Evolutionary conservation across 2,797 vertebrate species (phyloP).

Genomic region (Coilia nasus): DNA sequence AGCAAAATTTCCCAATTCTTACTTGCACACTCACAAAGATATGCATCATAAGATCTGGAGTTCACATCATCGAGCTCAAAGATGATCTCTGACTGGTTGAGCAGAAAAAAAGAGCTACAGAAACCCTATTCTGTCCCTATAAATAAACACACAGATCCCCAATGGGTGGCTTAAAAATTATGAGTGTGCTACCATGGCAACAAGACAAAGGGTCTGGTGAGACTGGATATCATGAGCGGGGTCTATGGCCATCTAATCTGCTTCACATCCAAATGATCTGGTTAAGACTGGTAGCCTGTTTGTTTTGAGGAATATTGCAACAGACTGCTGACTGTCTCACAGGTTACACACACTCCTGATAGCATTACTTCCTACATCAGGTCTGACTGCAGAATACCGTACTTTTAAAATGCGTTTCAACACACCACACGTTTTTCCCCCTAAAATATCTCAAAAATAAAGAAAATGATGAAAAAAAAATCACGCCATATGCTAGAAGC

Average conservation of each 20-base stretch:
- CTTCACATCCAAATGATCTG: background rate
- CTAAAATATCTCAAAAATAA: too few relatives aligned
- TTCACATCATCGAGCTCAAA: too few relatives aligned
- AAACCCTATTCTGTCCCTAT: constrained; percentile 68
- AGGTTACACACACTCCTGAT: background rate
- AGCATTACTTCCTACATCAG: background rate
- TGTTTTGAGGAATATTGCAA: too few relatives aligned
- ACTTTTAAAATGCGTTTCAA: too few relatives aligned
- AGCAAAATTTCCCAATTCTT: background rate
- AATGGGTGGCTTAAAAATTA: constrained; percentile 74
- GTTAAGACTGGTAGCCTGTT: too few relatives aligned
- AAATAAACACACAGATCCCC: constrained; percentile 71
- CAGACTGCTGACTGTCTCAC: background rate
- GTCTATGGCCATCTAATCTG: background rate
- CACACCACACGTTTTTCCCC: too few relatives aligned
- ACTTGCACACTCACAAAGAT: too few relatives aligned
- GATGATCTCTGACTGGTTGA: background rate
- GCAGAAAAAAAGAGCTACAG: constrained; percentile 50
- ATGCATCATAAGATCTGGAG: background rate
- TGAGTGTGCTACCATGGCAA: constrained; percentile 79
- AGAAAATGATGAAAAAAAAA: too few relatives aligned
- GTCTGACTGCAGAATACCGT: too few relatives aligned
- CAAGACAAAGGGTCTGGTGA: constrained; percentile 54
- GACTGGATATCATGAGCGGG: background rate
- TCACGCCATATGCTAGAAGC: too few relatives aligned